These are phyloP conservation scores for Drosophila willistoni DNA, from an alignment of 1,140 invertebrate species.

Conservation along the genomic window DNA sequence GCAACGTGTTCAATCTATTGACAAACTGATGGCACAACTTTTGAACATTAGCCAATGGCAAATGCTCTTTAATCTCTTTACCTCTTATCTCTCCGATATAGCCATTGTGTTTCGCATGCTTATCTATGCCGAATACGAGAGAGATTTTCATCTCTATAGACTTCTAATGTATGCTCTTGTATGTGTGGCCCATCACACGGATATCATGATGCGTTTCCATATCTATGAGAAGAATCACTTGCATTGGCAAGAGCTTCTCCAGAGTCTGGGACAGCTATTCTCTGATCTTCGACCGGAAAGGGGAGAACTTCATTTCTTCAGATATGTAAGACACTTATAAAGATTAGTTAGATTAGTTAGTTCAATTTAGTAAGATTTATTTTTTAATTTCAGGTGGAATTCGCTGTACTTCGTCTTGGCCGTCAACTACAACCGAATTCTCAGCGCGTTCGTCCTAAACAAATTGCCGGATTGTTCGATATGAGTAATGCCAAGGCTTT, in stretches of 20 bases:
- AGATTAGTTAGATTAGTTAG: not conserved
- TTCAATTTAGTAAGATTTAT: not conserved
- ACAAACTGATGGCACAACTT: slow-evolving; percentile 26
- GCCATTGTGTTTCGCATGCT: slow-evolving; percentile 48
- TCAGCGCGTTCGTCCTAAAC: slow-evolving; percentile 35
- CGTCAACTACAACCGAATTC: slow-evolving; percentile 45
- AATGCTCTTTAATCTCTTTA: slow-evolving; percentile 45
- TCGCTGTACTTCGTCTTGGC: slow-evolving; percentile 36
- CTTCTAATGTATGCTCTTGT: not conserved
- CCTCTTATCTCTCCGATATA: slow-evolving; percentile 49
- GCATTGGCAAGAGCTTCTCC: slow-evolving; percentile 20
- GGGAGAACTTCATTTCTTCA: not conserved
- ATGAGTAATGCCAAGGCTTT: slow-evolving; percentile 26
- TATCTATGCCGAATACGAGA: slow-evolving; percentile 21
- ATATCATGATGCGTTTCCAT: slow-evolving; percentile 44
- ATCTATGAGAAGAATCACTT: slow-evolving; percentile 30
- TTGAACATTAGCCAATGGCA: slow-evolving; percentile 47
- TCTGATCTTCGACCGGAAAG: not conserved
- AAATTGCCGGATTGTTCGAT: slow-evolving; percentile 58
- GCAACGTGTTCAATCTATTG: slow-evolving; percentile 29
- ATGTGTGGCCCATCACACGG: slow-evolving; percentile 24
- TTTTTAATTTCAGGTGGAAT: slow-evolving; percentile 43
- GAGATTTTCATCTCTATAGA: slow-evolving; percentile 3
- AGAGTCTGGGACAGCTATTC: slow-evolving; percentile 21
- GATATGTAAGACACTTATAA: slow-evolving; percentile 30